Conservation (phyloP, 2,797 vertebrate species). For the Catostomus latipinnis region DNA sequence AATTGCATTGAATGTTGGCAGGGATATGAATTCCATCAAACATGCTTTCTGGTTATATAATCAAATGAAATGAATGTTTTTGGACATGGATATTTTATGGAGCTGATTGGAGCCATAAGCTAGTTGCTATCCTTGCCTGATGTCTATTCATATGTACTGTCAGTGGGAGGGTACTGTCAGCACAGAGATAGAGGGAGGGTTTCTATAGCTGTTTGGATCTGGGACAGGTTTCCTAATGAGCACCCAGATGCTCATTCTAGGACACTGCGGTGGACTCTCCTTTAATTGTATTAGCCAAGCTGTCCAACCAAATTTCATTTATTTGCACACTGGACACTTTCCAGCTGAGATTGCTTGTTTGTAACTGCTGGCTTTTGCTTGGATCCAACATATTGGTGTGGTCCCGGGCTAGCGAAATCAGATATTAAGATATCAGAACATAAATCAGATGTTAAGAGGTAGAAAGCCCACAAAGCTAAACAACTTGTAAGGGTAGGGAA, state of each 20-base stretch:
- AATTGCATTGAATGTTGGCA: constrained; percentile 16
- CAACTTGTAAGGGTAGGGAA: neutral
- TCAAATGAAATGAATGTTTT: constrained; percentile 23
- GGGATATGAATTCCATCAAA: constrained; percentile 11
- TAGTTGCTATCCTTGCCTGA: constrained; percentile 31
- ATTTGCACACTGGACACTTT: constrained; percentile 48
- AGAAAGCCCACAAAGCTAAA: constrained; percentile 23
- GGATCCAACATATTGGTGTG: constrained; percentile 41
- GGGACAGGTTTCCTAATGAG: constrained; percentile 30
- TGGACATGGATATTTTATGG: constrained; percentile 42
- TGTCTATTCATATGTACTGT: constrained; percentile 47
- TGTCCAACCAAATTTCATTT: constrained; percentile 54
- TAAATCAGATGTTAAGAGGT: constrained; percentile 29
- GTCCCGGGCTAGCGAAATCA: constrained; percentile 30
- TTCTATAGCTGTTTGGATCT: constrained; percentile 31
- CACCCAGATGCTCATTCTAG: constrained; percentile 43
- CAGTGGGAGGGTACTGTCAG: constrained; percentile 3
- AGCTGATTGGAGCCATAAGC: constrained; percentile 45
- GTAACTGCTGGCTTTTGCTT: constrained; percentile 15
- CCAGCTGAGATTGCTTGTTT: constrained; percentile 23
- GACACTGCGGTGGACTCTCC: constrained; percentile 30
- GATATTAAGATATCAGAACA: constrained; percentile 20
- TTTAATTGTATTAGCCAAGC: constrained; percentile 54
- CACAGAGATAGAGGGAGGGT: constrained; percentile 22
- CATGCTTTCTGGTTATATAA: constrained; percentile 33